Base-by-base conservation (phyloP, 2,888 invertebrate genomes). In the Dasysyrphus albostriatus region DNA sequence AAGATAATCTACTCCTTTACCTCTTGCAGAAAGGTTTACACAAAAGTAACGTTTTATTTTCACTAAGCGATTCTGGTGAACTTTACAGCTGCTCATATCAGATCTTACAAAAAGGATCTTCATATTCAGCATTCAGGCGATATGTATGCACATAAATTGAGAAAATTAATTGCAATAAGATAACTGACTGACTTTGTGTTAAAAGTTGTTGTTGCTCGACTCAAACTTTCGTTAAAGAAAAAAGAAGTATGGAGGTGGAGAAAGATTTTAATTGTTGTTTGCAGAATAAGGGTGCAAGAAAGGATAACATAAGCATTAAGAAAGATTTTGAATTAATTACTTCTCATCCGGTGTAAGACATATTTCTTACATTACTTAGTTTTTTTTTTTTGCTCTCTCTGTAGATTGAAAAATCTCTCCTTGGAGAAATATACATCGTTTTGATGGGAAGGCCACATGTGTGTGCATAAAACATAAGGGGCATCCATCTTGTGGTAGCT, bases 381-480 rank as follows among this genome's bases (percentile, higher is more conserved):
- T 54, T 51, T 54, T 54, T 39, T 39, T 5, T 24, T 49, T 34
- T 51, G 19, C 12, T 9, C 9, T 32, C 12, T 9, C 9, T 32
- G 32, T 5, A 69, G 16, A 69, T 39, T 29, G 10, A 69, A 69
- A 69, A 51, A 54, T 54, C 39, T 54, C 39, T 54, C 24, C 39
- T 69, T 54, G 24, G 69, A 54, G 39, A 39, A 51, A 44, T 51
- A n/a, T 29, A 54, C 29, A 39, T 54, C 69, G 37, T 69, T 69
- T 24, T 69, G 51, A 54, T 69, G 51, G 29, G 44, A 69, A 44
- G 54, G 75, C 54, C 75, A 51, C 61, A 63, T 75, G 75, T 75
- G 81, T 75, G 75, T 75, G 75, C 61, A 81, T 70, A 75, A 70
- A 70, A 75, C 69, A 75, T 75, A 75, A 61, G 59, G 42, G 75